Percentiles rank a stretch among this genome's conserved stretches.
Evolutionary conservation across 2,797 vertebrate genomes (phyloP).

Genomic region (Danio jaintianensis): DNA sequence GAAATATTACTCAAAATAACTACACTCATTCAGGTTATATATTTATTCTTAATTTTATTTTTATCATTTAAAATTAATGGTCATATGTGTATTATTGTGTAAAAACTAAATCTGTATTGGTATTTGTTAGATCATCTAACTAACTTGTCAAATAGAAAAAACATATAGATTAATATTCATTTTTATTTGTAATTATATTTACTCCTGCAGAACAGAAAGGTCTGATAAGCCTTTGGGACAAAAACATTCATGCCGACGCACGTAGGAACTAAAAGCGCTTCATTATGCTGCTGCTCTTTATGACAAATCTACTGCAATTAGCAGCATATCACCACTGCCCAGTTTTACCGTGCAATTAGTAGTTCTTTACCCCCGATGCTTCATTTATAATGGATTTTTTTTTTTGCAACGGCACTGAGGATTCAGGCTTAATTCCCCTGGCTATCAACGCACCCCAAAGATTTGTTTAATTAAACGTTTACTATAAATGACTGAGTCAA

Average conservation of each 20-base stretch:
- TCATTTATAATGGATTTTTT: conserved; percentile 38
- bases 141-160: neutral
- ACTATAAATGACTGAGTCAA: conserved; percentile 53
- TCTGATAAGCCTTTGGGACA: neutral
- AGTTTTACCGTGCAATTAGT: conserved; percentile 35
- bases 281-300: conserved; percentile 21
- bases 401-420: conserved; percentile 28
- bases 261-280: neutral
- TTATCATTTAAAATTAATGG: neutral
- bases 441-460: conserved; percentile 48
- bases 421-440: conserved; percentile 31
- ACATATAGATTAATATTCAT: neutral
- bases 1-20: neutral
- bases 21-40: no score
- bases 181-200: no score
- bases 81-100: neutral
- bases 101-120: neutral
- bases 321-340: conserved; percentile 28
- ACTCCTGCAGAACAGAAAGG: neutral
- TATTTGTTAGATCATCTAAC: neutral
- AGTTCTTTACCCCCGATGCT: conserved; percentile 13
- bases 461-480: conserved; percentile 60
- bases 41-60: no score
- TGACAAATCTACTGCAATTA: conserved; percentile 39
- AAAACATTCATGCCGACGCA: neutral